These are phyloP conservation scores for Acronicta alni DNA, from an alignment of 2,888 invertebrate genomes.

Conservation along the genomic window DNA sequence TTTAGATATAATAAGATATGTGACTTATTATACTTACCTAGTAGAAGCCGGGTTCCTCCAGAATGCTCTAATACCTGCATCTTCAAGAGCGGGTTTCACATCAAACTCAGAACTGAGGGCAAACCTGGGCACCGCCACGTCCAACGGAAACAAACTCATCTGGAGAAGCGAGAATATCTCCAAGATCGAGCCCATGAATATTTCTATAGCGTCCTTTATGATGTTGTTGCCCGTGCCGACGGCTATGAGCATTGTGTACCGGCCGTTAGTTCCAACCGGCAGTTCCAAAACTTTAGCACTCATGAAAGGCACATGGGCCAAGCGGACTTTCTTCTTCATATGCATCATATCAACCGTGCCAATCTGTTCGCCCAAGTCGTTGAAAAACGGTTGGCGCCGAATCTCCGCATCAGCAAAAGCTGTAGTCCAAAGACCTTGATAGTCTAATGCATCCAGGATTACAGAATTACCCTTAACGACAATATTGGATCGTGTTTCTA, in stretches of 20 bases:
- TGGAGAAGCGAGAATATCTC: constrained; percentile 55
- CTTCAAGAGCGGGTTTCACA: constrained; percentile 49
- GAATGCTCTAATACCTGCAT: constrained; percentile 50
- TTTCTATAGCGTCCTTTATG: constrained; percentile 40
- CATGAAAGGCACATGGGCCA: constrained; percentile 55
- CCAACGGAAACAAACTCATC: constrained; percentile 58
- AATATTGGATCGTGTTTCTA: constrained; percentile 27
- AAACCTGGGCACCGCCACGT: constrained; percentile 62
- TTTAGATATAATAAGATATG: too few species aligned
- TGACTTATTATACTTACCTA: constrained; percentile 46
- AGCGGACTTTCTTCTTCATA: constrained; percentile 53
- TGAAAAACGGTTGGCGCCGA: constrained; percentile 59
- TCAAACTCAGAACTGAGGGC: constrained; percentile 57
- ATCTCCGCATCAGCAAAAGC: constrained; percentile 55
- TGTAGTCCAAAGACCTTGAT: constrained; percentile 58
- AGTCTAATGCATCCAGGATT: constrained; percentile 59
- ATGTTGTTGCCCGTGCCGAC: constrained; percentile 46
- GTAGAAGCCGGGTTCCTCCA: constrained; percentile 59
- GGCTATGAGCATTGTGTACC: constrained; percentile 60
- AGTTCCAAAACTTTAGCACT: constrained; percentile 62
- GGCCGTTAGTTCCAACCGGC: constrained; percentile 59
- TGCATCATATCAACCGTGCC: constrained; percentile 62
- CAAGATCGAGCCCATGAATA: constrained; percentile 51
- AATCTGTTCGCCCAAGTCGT: constrained; percentile 52
- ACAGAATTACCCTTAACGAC: constrained; percentile 54